A percentile compares a stretch with the other conserved stretches of the same genome.
phyloP scores from a whole-genome alignment of 2,797 vertebrate genomes.

The Danio choprae region DNA sequence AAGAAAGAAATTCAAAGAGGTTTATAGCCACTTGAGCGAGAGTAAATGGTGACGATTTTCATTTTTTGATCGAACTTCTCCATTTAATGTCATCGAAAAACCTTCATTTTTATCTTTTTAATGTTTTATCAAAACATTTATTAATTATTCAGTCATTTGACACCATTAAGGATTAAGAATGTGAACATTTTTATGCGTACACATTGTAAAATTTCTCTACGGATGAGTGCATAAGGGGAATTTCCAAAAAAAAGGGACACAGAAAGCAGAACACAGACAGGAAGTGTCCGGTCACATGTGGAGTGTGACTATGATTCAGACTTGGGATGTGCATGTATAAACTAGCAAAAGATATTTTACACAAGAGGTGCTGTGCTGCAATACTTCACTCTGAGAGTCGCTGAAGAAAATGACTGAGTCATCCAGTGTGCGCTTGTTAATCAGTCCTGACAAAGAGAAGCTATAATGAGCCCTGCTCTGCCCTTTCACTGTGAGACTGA shows the following conservation, averaged over 20 bases:
- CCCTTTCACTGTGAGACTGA: neutral
- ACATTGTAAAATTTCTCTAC: too few relatives aligned
- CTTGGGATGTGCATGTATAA: neutral
- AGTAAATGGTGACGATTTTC: too few relatives aligned
- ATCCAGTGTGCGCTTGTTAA: neutral
- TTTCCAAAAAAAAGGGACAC: neutral
- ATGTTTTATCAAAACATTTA: neutral
- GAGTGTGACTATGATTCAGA: constrained; percentile 16
- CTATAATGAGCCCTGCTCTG: constrained; percentile 1
- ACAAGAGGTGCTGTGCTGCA: neutral
- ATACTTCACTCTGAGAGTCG: neutral
- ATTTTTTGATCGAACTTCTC: too few relatives aligned
- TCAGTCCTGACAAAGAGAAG: neutral
- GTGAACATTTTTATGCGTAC: neutral
- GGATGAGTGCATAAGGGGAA: neutral
- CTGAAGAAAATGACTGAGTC: neutral
- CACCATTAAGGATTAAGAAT: neutral
- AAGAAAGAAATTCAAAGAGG: too few relatives aligned
- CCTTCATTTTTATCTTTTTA: too few relatives aligned
- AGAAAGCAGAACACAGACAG: neutral
- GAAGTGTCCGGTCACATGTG: constrained; percentile 10
- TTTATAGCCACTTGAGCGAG: too few relatives aligned
- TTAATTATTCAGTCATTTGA: neutral
- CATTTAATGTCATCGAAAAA: too few relatives aligned
- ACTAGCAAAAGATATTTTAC: neutral